Evolutionary conservation across 1,140 invertebrate species (phyloP).

Genomic region (Tigriopus japonicus): DNA sequence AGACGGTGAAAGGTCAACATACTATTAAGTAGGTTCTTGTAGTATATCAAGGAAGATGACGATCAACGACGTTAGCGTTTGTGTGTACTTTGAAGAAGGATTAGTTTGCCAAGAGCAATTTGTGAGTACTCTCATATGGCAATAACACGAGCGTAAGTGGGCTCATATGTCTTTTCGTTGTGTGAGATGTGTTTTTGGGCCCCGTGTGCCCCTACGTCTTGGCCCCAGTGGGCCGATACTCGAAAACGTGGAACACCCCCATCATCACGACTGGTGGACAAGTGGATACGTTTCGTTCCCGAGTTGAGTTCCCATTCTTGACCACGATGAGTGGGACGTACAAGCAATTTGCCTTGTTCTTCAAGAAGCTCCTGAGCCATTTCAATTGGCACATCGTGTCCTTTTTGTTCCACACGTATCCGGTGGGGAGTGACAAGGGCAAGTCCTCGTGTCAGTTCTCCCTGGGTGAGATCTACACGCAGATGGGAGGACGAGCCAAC

Average conservation of each 20-base stretch:
- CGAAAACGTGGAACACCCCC: conserved; percentile 67
- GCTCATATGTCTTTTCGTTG: not conserved
- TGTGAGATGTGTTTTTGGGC: conserved; percentile 62
- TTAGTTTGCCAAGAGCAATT: too few species aligned
- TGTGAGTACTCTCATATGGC: too few species aligned
- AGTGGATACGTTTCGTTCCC: not conserved
- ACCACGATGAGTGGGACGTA: conserved; percentile 1
- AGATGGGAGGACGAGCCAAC: conserved; percentile 27
- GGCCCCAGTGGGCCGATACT: conserved; percentile 68
- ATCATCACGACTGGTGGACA: conserved; percentile 55
- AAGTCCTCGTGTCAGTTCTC: conserved; percentile 54
- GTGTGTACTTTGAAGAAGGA: too few species aligned
- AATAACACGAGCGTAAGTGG: too few species aligned
- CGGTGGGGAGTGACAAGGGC: conserved; percentile 27
- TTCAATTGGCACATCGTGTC: not conserved
- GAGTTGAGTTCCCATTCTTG: not conserved
- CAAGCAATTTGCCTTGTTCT: not conserved
- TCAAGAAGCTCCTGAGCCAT: not conserved
- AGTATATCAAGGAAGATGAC: too few species aligned
- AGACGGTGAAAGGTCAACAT: too few species aligned
- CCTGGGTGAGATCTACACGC: conserved; percentile 42
- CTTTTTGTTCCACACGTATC: not conserved
- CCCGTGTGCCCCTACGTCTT: conserved; percentile 78
- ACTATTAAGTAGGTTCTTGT: too few species aligned
- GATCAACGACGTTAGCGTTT: too few species aligned